Evolutionary conservation across 1,140 invertebrate genomes (phyloP).

Genomic region (Neelides sp.): DNA sequence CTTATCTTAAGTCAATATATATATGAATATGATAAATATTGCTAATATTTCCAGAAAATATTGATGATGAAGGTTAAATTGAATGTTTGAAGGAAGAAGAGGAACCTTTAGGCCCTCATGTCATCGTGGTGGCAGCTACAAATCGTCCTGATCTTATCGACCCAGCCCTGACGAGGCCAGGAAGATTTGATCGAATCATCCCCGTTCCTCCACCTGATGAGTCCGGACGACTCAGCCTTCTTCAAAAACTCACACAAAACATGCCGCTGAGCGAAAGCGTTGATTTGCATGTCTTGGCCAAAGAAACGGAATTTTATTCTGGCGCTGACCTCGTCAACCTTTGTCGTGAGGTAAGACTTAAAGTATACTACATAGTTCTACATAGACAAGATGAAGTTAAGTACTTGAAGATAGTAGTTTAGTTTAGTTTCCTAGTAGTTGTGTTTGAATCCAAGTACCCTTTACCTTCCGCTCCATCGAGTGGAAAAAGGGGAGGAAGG

Average conservation of each 20-base stretch:
- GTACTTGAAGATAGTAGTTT: background rate
- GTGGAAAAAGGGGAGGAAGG: background rate
- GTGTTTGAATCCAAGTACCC: background rate
- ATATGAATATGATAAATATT: too few relatives aligned
- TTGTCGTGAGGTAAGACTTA: slow-evolving; percentile 52
- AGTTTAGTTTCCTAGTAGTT: background rate
- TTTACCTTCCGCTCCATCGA: background rate
- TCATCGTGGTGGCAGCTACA: slow-evolving; percentile 59
- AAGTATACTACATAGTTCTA: too few relatives aligned
- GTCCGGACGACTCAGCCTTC: slow-evolving; percentile 45
- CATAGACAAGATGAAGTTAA: too few relatives aligned
- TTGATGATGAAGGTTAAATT: too few relatives aligned
- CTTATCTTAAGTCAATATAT: too few relatives aligned
- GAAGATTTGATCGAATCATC: slow-evolving; percentile 58
- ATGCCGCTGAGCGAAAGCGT: slow-evolving; percentile 49
- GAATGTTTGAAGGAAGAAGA: too few relatives aligned
- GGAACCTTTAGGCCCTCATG: too few relatives aligned
- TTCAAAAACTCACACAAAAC: slow-evolving; percentile 44
- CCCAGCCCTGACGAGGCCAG: slow-evolving; percentile 58
- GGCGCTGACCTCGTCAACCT: slow-evolving; percentile 63
- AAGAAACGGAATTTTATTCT: slow-evolving; percentile 51
- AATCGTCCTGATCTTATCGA: slow-evolving; percentile 69
- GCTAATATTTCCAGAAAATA: too few relatives aligned
- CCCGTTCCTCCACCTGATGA: slow-evolving; percentile 60
- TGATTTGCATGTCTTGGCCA: slow-evolving; percentile 45